Conservation (phyloP, 2,797 vertebrate species). For the Cichlasoma orientale region DNA sequence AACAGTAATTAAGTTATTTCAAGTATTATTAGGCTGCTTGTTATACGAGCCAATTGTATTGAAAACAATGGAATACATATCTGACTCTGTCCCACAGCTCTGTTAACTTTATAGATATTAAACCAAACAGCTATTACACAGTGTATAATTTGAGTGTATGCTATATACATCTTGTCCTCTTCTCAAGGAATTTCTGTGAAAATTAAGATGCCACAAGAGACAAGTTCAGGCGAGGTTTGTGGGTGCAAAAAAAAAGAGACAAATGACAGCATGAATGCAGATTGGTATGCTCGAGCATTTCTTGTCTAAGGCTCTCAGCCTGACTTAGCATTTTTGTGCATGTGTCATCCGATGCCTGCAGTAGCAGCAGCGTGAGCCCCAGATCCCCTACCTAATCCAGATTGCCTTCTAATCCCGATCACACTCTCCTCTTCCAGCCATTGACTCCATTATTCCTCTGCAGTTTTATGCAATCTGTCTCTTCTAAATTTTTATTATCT, state of each 20-base stretch:
- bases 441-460: conserved; percentile 41
- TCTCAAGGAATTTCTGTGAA: conserved; percentile 45
- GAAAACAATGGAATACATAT: conserved; percentile 59
- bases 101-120: conserved; percentile 54
- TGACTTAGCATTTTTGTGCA: conserved; percentile 56
- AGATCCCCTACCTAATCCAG: conserved; percentile 62
- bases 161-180: conserved; percentile 16
- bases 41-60: conserved; percentile 62
- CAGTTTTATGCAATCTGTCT: conserved; percentile 5
- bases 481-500: not conserved
- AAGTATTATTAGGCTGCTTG: conserved; percentile 68
- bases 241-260: not conserved
- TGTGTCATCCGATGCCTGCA: conserved; percentile 44
- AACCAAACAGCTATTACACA: conserved; percentile 50
- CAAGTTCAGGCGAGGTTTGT: not conserved
- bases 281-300: not conserved
- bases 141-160: conserved; percentile 26
- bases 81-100: conserved; percentile 53
- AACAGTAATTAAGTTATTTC: conserved; percentile 76
- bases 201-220: conserved; percentile 26
- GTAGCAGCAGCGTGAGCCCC: conserved; percentile 25
- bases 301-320: conserved; percentile 15
- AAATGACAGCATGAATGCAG: not conserved
- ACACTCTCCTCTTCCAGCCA: conserved; percentile 41
- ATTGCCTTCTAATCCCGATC: conserved; percentile 59